These are phyloP conservation scores for Selenia dentaria DNA, from an alignment of 2,888 invertebrate species.

Conservation along the genomic window DNA sequence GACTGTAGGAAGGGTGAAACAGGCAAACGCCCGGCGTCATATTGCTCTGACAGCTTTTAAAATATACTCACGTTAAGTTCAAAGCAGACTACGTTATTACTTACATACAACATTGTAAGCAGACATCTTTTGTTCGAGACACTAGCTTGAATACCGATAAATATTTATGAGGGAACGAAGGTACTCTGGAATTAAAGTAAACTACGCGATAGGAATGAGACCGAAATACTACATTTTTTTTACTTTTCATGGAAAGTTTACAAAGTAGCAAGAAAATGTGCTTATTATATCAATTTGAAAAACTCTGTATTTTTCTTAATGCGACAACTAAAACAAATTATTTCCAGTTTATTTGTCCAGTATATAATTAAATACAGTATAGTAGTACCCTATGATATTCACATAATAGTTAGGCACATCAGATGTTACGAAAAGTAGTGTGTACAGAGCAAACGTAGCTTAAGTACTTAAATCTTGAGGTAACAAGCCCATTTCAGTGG, in stretches of 20 bases:
- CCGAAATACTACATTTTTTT: neutral
- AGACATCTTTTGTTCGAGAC: slow-evolving; percentile 28
- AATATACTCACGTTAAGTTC: slow-evolving; percentile 65
- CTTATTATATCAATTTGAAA: neutral
- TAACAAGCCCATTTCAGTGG: too few relatives aligned
- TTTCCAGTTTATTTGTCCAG: too few relatives aligned
- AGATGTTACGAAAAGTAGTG: too few relatives aligned
- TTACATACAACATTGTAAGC: slow-evolving; percentile 27
- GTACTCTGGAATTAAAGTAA: slow-evolving; percentile 14
- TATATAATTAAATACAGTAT: too few relatives aligned
- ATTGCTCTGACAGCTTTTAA: slow-evolving; percentile 78
- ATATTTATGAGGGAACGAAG: slow-evolving; percentile 15
- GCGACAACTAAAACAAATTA: too few relatives aligned
- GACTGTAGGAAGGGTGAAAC: slow-evolving; percentile 34
- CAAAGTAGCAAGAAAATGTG: neutral
- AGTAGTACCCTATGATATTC: too few relatives aligned
- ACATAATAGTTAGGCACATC: too few relatives aligned
- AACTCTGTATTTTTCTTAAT: too few relatives aligned
- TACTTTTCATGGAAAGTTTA: neutral
- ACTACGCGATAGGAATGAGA: slow-evolving; percentile 11
- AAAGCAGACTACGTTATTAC: slow-evolving; percentile 43
- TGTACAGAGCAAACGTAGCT: too few relatives aligned
- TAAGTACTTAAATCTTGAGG: too few relatives aligned
- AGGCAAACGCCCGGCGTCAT: slow-evolving; percentile 61
- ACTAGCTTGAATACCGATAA: slow-evolving; percentile 19